phyloP scores from a whole-genome alignment of 2,797 vertebrate species.

The Poeciliopsis turneri region DNA sequence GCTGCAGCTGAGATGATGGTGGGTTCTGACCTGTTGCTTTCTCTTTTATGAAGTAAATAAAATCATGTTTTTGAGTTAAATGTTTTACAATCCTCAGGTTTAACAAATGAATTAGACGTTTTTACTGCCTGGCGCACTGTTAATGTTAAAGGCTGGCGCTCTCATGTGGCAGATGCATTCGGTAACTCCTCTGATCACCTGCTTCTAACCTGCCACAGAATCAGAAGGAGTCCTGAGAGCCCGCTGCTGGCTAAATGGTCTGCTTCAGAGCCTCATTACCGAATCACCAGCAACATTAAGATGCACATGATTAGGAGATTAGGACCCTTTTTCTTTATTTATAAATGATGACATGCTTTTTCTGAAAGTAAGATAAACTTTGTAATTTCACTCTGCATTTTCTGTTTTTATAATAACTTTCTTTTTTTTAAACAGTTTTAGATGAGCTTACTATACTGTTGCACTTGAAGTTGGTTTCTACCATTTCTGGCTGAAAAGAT shows the following conservation, averaged over 20 bases:
- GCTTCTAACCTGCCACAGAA: conserved; percentile 76
- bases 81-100: neutral
- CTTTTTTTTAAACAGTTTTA: conserved; percentile 45
- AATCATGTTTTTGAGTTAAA: neutral
- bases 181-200: conserved; percentile 67
- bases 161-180: conserved; percentile 89
- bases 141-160: conserved; percentile 88
- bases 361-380: conserved; percentile 36
- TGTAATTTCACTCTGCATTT: conserved; percentile 23
- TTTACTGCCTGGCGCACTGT: conserved; percentile 11
- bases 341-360: conserved; percentile 33
- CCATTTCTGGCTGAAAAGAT: conserved; percentile 35
- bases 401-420: conserved; percentile 2
- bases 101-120: neutral
- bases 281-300: conserved; percentile 95
- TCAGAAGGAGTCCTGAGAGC: conserved; percentile 92
- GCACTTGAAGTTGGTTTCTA: conserved; percentile 40
- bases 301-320: conserved; percentile 89
- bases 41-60: neutral
- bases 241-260: conserved; percentile 89
- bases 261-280: conserved; percentile 97
- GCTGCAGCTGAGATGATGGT: neutral
- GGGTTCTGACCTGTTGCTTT: neutral
- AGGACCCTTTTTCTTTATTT: conserved; percentile 47
- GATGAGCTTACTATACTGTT: conserved; percentile 15